phyloP scores from a whole-genome alignment of 2,888 invertebrate genomes.

The Lamellibrachia columna region DNA sequence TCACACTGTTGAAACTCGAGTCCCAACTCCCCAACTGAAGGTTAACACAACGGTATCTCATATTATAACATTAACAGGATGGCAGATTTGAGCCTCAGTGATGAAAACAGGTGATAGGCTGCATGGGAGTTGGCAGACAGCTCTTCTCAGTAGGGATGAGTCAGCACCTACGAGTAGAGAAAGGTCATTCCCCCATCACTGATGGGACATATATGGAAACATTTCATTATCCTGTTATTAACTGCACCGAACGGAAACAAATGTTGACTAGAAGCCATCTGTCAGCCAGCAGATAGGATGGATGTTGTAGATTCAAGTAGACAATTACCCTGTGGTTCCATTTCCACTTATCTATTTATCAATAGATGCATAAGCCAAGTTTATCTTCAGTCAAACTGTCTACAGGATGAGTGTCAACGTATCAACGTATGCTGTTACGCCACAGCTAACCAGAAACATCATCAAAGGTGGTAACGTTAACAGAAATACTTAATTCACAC shows the following conservation, averaged over 20 bases:
- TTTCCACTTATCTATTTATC: background rate
- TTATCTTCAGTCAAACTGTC: background rate
- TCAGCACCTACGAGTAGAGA: background rate
- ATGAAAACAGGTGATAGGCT: background rate
- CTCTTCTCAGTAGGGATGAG: slow-evolving; percentile 8
- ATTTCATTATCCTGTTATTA: background rate
- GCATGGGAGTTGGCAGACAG: background rate
- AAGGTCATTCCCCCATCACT: slow-evolving; percentile 4
- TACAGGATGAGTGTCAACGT: background rate
- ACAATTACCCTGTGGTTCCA: background rate
- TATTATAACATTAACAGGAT: background rate
- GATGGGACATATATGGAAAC: background rate
- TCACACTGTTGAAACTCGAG: background rate
- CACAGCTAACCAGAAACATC: no score
- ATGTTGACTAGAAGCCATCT: background rate
- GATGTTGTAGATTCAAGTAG: background rate
- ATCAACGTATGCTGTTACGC: no score
- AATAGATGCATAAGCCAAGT: background rate
- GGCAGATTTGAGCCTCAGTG: background rate
- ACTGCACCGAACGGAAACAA: background rate
- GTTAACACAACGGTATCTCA: background rate
- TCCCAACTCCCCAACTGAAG: background rate
- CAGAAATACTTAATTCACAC: no score
- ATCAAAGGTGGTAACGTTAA: no score
- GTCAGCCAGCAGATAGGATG: background rate